phyloP scores from a whole-genome alignment of 2,113 vertebrate genomes.

The Oceanites oceanicus region DNA sequence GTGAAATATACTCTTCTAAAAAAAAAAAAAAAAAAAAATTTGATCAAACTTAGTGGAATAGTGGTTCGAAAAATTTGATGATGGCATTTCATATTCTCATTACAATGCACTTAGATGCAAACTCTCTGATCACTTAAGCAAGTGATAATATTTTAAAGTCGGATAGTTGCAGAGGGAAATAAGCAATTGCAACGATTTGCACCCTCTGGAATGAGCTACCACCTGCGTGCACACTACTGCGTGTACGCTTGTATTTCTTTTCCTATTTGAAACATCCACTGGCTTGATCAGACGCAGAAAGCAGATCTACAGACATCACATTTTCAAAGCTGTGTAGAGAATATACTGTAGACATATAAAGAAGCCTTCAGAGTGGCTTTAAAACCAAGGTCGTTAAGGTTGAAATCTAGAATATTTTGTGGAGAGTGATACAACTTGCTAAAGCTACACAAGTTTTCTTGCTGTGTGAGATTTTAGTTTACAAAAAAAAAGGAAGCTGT shows the following conservation, averaged over 20 bases:
- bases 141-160: not conserved
- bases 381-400: not conserved
- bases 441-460: not conserved
- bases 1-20: not conserved
- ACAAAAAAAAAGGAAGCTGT: not conserved
- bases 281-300: not conserved
- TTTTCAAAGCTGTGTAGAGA: not conserved
- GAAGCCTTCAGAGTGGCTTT: not conserved
- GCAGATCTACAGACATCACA: not conserved
- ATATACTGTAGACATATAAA: not conserved
- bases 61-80: not conserved
- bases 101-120: not conserved
- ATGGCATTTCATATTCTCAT: not conserved
- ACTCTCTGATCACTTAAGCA: not conserved
- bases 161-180: not conserved
- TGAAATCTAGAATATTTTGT: not conserved
- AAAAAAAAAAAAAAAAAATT: not conserved
- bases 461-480: not conserved
- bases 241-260: accelerated
- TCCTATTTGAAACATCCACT: not conserved
- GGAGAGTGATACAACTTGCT: not conserved
- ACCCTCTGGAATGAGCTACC: not conserved
- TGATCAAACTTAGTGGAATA: not conserved
- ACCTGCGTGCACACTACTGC: no score
- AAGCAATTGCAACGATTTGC: accelerated